Base-by-base conservation (phyloP, 2,113 vertebrate genomes). In the Macquaria australasica region DNA sequence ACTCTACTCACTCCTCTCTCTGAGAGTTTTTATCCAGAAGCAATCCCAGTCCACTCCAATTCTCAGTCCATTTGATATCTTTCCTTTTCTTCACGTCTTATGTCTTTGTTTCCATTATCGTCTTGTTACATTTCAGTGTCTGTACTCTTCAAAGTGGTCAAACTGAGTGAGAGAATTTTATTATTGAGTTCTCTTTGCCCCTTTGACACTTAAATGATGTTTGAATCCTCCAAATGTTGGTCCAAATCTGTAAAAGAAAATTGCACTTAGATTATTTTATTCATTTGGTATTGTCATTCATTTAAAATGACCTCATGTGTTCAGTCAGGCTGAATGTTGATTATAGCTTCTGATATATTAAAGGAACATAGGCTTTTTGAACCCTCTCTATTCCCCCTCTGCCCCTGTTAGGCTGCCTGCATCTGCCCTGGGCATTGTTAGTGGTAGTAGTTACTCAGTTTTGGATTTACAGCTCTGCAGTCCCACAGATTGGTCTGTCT, bases 381-480 rank as follows among this genome's bases (percentile, higher is more conserved):
- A 85, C 73, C 39, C 34, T 21, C 60, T 70, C 37, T 39, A 6
- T 60, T 12, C 15, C 28, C 34, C 43, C 82, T 78, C 84, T 50
- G 11, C n/a, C 77, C 50, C 73, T 68, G 69, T 87, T 55, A 81
- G 83, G 75, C 85, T 60, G 84, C 67, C 84, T 82, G 88, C 79
- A 86, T 89, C 81, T 80, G 84, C 92, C 93, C 83, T 25, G 67
- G 88, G 86, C 90, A 87, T 93, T 93, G 93, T 93, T 92, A 89
- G 91, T 77, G 70, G 82, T 45, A 43, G 83, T 85, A 72, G 89
- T 81, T 84, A 87, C 92, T 89, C 89, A 86, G 75, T 77, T 87
- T 88, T 73, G 91, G 87, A 95, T 95, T 96, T 95, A 96, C 90
- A 87, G 91, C 94, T 85, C 89, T 92, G 87, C 91, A 89, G 93